Evolutionary conservation across 1,140 invertebrate species (phyloP), one percentile per base, ranked within the genome.

Genomic region (Asobara japonica): DNA sequence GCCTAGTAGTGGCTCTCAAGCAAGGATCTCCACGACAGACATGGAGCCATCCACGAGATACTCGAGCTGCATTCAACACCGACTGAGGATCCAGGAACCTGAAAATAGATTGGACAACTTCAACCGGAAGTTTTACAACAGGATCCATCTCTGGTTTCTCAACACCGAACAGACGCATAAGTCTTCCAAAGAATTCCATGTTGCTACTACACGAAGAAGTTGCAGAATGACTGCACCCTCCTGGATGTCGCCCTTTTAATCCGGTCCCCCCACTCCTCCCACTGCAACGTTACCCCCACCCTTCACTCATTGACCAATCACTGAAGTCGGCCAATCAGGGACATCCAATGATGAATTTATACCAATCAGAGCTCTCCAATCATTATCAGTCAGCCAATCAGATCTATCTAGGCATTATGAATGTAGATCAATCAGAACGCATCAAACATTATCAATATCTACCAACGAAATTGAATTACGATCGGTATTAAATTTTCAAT

Each of bases 401-500:
- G n/a, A n/a, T n/a, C n/a, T n/a, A n/a, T n/a, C n/a, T n/a, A n/a
- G n/a, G n/a, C n/a, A n/a, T n/a, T n/a, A n/a, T n/a, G n/a, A n/a
- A n/a, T n/a, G n/a, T n/a, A n/a, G n/a, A n/a, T n/a, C n/a, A n/a
- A n/a, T n/a, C n/a, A n/a, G n/a, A n/a, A n/a, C n/a, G n/a, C n/a
- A n/a, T 33, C 31, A 33, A 33, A 6, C 31, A 33, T 33, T 33
- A 6, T 33, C 31, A 33, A 33, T 33, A 5, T 16, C 13, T 45
- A n/a, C n/a, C n/a, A n/a, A n/a, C n/a, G n/a, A n/a, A n/a, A n/a
- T n/a, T n/a, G n/a, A n/a, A n/a, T n/a, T n/a, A n/a, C n/a, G n/a
- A n/a, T n/a, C n/a, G n/a, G n/a, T n/a, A 18, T 36, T 7, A 27
- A 64, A 6, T 20, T 60, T 68, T 72, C 30, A 60, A 64, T 56